Percentiles rank a stretch among this genome's conserved stretches.
Conservation (phyloP, 2,797 vertebrate species). For the Petrocephalus sullivani region DNA sequence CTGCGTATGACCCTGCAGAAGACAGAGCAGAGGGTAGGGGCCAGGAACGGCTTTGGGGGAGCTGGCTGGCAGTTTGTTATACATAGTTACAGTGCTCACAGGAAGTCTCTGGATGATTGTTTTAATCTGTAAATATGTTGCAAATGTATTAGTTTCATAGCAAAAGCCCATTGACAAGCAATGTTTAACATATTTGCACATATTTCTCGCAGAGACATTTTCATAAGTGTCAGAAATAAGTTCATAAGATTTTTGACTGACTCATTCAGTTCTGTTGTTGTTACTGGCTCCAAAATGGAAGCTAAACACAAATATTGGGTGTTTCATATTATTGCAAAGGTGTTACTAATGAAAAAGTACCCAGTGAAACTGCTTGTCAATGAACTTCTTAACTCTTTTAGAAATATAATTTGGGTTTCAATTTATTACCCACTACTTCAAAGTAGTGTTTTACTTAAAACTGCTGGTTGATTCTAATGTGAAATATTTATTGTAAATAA, state of each 20-base stretch:
- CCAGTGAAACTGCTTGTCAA: not conserved
- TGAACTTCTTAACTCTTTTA: not conserved
- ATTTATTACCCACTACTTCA: not conserved
- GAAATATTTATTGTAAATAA: not conserved
- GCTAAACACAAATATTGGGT: not conserved
- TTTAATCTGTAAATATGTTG: not conserved
- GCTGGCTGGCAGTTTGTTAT: not conserved
- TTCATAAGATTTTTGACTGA: not conserved
- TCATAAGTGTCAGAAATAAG: not conserved
- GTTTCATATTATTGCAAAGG: not conserved
- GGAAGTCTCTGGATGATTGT: not conserved
- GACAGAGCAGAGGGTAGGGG: conserved; percentile 80
- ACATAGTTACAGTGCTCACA: not conserved
- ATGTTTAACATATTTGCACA: not conserved
- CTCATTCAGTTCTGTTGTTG: no score
- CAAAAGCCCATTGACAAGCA: not conserved
- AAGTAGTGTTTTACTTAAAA: not conserved
- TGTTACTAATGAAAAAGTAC: not conserved
- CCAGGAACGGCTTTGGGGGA: not conserved
- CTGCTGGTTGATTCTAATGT: not conserved
- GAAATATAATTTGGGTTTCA: not conserved
- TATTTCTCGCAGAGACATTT: not conserved
- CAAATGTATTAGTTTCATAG: not conserved
- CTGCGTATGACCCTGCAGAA: conserved; percentile 87
- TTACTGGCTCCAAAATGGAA: not conserved